Evolutionary conservation across 2,888 invertebrate genomes (phyloP).

Genomic region (Cristatella mucedo): DNA sequence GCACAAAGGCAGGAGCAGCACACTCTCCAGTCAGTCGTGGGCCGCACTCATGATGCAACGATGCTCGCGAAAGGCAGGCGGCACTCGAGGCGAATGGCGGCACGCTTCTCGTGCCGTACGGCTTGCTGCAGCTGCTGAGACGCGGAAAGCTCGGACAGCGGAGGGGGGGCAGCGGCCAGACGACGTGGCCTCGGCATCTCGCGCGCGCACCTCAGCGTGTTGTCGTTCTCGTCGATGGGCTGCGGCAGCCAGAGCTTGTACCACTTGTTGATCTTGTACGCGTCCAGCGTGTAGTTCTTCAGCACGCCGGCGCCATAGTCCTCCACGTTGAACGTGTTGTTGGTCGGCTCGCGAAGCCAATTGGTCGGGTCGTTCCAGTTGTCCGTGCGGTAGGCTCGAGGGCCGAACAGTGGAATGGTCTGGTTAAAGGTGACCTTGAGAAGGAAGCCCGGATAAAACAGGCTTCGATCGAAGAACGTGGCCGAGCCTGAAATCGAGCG

Average conservation of each 20-base stretch:
- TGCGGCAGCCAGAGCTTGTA: slow-evolving; percentile 81
- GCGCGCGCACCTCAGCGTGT: slow-evolving; percentile 16
- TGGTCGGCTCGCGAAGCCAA: slow-evolving; percentile 76
- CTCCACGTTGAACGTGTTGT: slow-evolving; percentile 52
- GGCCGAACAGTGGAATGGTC: slow-evolving; percentile 82
- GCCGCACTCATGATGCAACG: too few relatives aligned
- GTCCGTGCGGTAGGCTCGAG: slow-evolving; percentile 55
- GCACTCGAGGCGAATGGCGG: too few relatives aligned
- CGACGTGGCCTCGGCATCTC: slow-evolving; percentile 37
- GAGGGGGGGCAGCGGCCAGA: slow-evolving; percentile 19
- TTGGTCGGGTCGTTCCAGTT: slow-evolving; percentile 66
- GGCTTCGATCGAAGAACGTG: slow-evolving; percentile 80
- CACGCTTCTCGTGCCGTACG: too few relatives aligned
- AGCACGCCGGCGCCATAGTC: slow-evolving; percentile 53
- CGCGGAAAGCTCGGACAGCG: slow-evolving; percentile 83
- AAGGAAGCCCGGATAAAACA: slow-evolving; percentile 82
- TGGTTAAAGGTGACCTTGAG: slow-evolving; percentile 79
- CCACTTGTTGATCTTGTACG: slow-evolving; percentile 84
- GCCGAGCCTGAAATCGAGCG: slow-evolving; percentile 58
- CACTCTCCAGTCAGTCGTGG: too few relatives aligned
- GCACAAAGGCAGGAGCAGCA: too few relatives aligned
- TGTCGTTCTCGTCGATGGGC: slow-evolving; percentile 55
- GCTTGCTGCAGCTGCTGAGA: too few relatives aligned
- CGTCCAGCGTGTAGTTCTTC: slow-evolving; percentile 73
- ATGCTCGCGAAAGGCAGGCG: too few relatives aligned